Conservation (phyloP, 2,888 invertebrate genomes). For the Tetanocera ferruginea region DNA sequence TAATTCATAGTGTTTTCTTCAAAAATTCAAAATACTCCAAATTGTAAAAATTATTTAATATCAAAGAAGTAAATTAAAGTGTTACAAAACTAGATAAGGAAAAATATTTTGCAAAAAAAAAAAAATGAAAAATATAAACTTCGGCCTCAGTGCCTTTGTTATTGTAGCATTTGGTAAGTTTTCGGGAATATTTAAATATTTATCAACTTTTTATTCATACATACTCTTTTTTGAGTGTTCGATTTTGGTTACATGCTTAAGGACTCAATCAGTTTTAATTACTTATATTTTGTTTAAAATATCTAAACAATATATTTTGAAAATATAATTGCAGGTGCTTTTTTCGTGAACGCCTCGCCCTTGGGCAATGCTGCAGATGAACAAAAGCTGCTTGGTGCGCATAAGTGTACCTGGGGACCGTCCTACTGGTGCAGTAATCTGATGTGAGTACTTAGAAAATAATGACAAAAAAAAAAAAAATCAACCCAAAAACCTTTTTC, state of each 20-base stretch:
- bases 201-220: neutral
- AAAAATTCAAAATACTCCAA: neutral
- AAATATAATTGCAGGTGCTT: constrained; percentile 30
- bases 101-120: neutral
- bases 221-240: neutral
- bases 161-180: constrained; percentile 24
- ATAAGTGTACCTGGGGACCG: constrained; percentile 84
- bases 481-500: neutral
- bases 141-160: constrained; percentile 70
- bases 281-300: neutral
- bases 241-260: too few relatives aligned
- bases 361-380: constrained; percentile 13
- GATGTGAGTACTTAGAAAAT: constrained; percentile 58
- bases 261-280: too few relatives aligned
- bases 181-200: constrained; percentile 13
- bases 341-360: constrained; percentile 39
- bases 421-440: constrained; percentile 80
- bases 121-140: constrained; percentile 66
- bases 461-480: neutral
- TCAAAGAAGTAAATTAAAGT: neutral
- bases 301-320: neutral
- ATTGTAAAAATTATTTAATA: neutral
- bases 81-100: neutral
- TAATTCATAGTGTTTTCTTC: neutral
- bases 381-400: constrained; percentile 71